phyloP scores from a whole-genome alignment of 2,113 vertebrate species.

The Sapayoa aenigma region DNA sequence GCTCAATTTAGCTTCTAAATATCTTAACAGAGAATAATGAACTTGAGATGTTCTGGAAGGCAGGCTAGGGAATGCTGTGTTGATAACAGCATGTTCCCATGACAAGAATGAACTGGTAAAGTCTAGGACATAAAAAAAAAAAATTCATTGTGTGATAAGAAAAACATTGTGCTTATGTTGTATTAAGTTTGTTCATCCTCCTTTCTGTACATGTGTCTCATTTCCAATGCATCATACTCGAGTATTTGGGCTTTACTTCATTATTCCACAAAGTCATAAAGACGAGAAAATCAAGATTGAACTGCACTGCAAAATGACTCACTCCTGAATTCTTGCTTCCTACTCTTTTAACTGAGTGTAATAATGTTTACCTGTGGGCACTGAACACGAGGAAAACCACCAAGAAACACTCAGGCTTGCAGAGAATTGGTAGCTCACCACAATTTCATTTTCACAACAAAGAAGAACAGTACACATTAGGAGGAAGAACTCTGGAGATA shows the following conservation, averaged over 20 bases:
- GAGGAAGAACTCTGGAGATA: background rate
- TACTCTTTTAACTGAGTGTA: background rate
- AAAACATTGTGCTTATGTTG: slow-evolving; percentile 48
- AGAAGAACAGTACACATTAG: background rate
- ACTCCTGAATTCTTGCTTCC: background rate
- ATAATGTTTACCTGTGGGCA: background rate
- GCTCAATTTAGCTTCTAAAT: slow-evolving; percentile 69
- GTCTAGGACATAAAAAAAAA: slow-evolving; percentile 19
- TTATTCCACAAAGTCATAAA: background rate
- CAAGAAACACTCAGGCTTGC: background rate
- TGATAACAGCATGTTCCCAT: slow-evolving; percentile 46
- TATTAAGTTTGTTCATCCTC: background rate
- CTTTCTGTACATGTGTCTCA: background rate
- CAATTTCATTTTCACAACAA: background rate
- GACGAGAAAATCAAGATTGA: background rate
- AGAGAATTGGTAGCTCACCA: background rate
- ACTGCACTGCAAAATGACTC: background rate
- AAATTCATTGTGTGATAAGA: slow-evolving; percentile 13
- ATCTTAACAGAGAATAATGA: slow-evolving; percentile 66
- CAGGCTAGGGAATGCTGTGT: slow-evolving; percentile 11
- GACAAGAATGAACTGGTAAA: slow-evolving; percentile 50
- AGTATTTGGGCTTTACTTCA: slow-evolving; percentile 1
- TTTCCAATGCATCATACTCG: background rate
- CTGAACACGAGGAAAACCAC: background rate
- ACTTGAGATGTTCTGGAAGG: slow-evolving; percentile 58